Base-by-base conservation (phyloP, 2,888 invertebrate species). In the Thysanoteuthis rhombus region DNA sequence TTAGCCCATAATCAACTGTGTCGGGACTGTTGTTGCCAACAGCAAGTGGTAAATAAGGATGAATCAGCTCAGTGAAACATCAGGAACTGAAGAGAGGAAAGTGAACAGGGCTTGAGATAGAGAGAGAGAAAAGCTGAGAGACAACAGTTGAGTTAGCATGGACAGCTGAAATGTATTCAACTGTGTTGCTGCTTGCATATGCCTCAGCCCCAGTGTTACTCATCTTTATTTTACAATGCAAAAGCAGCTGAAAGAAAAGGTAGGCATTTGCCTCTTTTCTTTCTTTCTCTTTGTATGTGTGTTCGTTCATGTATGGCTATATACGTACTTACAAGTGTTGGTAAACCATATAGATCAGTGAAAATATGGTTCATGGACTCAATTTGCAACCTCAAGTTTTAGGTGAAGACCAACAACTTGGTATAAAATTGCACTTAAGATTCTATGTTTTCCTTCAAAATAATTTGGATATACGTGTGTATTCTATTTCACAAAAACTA, bases 61-160 rank as follows among this genome's bases (percentile, higher is more conserved):
- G 58, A 58, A 25, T 58, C 58, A 58, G 58, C 58, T 58, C 58
- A 58, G 8, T 5, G 58, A 58, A 58, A 28, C 28, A 90, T 32
- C n/a, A 93, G 93, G 89, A 90, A 47, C 32, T n/a, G 5, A 28
- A 0, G 90, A 25, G 90, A 25, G 22, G n/a, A 89, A 40, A 32
- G 90, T n/a, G n/a, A n/a, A n/a, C n/a, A n/a, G n/a, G n/a, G n/a
- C 75, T 40, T 22, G 40, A 93, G 93, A 90, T 89, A 93, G 93
- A 93, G 38, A 40, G 45, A 38, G 58, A n/a, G n/a, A n/a, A n/a
- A 32, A 92, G 36, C 22, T 45, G 39, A 92, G 38, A 90, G 47
- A 47, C 45, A 93, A 91, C 36, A 91, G 47, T 47, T 38, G 58
- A 91, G 47, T 32, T 38, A 38, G n/a, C 28, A 91, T 36, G 39